Evolutionary conservation across 2,113 vertebrate species (phyloP), one percentile per base, ranked within the genome.

Genomic region (Natator depressus): DNA sequence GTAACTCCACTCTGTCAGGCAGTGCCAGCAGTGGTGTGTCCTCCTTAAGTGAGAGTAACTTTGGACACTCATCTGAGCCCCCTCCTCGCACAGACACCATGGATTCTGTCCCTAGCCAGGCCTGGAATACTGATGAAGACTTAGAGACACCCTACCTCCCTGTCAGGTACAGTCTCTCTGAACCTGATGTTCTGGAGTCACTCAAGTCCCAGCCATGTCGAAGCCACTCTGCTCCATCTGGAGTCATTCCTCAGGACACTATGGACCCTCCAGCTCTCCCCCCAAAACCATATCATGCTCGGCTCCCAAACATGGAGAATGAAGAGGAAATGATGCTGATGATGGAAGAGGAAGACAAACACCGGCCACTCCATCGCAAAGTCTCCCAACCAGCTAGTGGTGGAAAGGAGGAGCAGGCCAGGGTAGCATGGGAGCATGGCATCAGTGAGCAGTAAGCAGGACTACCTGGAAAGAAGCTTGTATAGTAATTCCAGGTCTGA

Each of bases 1-100:
- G 99, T 96, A 99, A 99, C 98, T 99, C 99, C 80, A 99, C 99
- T 7, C 98, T 99, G 94, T 99, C 99, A 0, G 99, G 99, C 98
- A 99, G 99, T 10, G 99, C 99, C 97, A 99, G 99, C 98, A 99
- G 99, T 2, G 99, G 99, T 0, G 99, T 99, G 51, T 99, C 99
- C 65, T 99, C 99, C 90, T 95, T 99, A 95, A 99, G 99, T 1
- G 99, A 99, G 97, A 99, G 99, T 95, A 99, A 99, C 97, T 99
- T 99, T 86, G 98, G 98, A 95, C 98, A 99, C 93, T 99, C 97
- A 91, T 99, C 87, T 72, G 99, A 98, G 96, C 98, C 94, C 93
- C 99, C 98, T 80, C 99, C 98, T 96, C 99, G 98, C 94, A 99
- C 99, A 54, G 99, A 99, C 87, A 99, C 99, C 91, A 98, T 99